Evolutionary conservation across 2,113 vertebrate species (phyloP).

Genomic region (Carollia perspicillata): DNA sequence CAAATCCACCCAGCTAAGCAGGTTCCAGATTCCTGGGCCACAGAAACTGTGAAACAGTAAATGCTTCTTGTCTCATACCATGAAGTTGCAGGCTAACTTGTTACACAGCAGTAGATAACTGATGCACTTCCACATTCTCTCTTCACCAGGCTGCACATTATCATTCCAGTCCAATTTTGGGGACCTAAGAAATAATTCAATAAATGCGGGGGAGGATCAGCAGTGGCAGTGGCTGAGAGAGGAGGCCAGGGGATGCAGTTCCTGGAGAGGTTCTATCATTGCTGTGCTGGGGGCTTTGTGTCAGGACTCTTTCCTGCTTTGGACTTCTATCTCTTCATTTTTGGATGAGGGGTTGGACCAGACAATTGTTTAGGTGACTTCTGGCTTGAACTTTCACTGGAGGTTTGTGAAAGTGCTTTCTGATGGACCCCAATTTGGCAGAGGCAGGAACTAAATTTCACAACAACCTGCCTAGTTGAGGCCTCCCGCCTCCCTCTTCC

Average conservation of each 20-base stretch:
- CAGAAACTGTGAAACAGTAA: neutral
- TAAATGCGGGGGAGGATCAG: neutral
- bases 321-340: neutral
- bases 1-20: neutral
- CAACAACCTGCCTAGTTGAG: accelerated
- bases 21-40: neutral
- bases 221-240: neutral
- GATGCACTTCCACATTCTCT: neutral
- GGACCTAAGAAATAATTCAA: neutral
- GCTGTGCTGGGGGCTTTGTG: neutral
- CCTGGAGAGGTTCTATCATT: neutral
- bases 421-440: accelerated
- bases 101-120: neutral
- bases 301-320: neutral
- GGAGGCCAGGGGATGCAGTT: neutral
- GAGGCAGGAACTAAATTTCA: neutral
- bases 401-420: neutral
- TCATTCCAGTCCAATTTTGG: neutral
- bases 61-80: neutral
- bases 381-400: neutral
- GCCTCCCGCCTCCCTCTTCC: neutral
- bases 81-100: neutral
- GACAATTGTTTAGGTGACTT: neutral
- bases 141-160: neutral
- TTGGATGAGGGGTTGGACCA: neutral